phyloP scores from a whole-genome alignment of 2,797 vertebrate genomes.

The Smutsia gigantea region DNA sequence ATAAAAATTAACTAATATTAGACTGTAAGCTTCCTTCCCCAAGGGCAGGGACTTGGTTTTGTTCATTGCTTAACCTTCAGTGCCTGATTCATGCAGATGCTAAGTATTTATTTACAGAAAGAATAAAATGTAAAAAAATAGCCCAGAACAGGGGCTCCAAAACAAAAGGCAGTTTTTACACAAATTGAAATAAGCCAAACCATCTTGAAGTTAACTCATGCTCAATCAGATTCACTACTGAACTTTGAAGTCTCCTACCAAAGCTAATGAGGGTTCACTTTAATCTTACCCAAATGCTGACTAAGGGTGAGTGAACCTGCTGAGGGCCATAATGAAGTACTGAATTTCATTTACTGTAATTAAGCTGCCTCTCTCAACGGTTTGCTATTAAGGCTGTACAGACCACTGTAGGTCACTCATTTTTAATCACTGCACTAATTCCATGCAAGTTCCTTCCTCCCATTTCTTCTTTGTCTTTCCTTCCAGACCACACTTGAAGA shows the following conservation, averaged over 20 bases:
- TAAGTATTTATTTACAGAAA: not conserved
- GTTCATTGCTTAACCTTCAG: not conserved
- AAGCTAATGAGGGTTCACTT: constrained; percentile 1
- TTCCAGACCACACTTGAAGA: not conserved
- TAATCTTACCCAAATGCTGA: not conserved
- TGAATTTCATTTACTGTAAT: not conserved
- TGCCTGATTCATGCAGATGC: not conserved
- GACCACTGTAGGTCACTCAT: not conserved
- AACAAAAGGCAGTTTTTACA: constrained; percentile 8
- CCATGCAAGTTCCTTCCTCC: not conserved
- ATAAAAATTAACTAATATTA: not conserved
- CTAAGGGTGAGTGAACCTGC: not conserved
- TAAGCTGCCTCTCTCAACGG: not conserved
- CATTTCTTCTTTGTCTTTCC: not conserved
- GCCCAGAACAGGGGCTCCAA: not conserved
- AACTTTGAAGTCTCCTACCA: constrained; percentile 9
- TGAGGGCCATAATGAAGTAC: not conserved
- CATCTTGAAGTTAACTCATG: constrained; percentile 12
- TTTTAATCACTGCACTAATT: not conserved
- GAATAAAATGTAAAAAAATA: not conserved
- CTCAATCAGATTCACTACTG: constrained; percentile 1
- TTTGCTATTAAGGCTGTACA: not conserved
- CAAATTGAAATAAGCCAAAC: constrained; percentile 27
- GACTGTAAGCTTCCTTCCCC: not conserved
- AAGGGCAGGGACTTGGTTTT: not conserved